Base-by-base conservation (phyloP, 2,797 vertebrate genomes). In the Pangasius djambal region DNA sequence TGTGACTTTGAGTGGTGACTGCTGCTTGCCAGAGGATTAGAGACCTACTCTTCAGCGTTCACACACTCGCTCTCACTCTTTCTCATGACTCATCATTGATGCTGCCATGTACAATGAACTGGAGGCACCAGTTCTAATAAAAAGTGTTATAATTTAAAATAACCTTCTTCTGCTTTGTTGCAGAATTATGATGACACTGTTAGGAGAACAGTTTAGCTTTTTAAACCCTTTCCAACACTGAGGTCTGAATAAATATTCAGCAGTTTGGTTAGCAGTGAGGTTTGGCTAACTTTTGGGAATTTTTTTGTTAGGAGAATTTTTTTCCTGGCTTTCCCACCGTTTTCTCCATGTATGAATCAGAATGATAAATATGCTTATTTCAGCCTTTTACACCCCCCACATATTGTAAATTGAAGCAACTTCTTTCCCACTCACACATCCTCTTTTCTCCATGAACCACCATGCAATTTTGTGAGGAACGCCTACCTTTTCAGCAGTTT, bases 1-100 rank as follows among this genome's bases (percentile, higher is more conserved):
- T 85, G 91, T 93, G 94, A 92, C 93, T 94, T 92, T 92, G 92
- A 93, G 75, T 88, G 57, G 28, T 83, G 50, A 83, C 81, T 89
- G 69, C 84, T 86, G 74, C 86, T 89, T 87, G 88, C 84, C 86
- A 79, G 89, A 88, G 90, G 89, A 90, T 92, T 91, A 91, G 87
- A 86, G 88, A 86, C 37, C 89, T 37, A 16, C 84, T 89, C 86
- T 90, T 91, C 87, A 88, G 81, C 83, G 52, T 85, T 89, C 82
- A 86, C 34, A 55, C 83, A 34, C 77, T 83, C 75, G 44, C 86
- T 85, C 50, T 25, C 86, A 77, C 75, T 18, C 85, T 78, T 31
- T 22, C n/a, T 52, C 86, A 44, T 63, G 83, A 90, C n/a, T 89
- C 88, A 84, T 74, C 48, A 65, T 79, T 72, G 84, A 85, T 28